Evolutionary conservation across 2,888 invertebrate genomes (phyloP), one percentile per base, ranked within the genome.

Genomic region (Parnassius smintheus): DNA sequence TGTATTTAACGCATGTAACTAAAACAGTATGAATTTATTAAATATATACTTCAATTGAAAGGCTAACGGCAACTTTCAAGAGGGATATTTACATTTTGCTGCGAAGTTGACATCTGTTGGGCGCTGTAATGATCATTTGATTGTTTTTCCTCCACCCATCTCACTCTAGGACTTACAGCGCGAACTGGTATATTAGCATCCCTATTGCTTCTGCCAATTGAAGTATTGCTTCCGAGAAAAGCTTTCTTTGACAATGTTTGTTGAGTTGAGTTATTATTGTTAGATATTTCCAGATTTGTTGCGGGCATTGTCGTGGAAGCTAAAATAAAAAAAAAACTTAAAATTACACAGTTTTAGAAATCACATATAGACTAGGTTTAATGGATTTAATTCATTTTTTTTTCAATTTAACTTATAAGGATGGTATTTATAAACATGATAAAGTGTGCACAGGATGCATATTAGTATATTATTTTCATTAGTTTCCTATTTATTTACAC

Each of bases 281-380:
- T 78, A 69, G 82, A 89, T 70, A 91, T 89, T 77, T 94, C 93
- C 76, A 92, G 88, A 70, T 94, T 93, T 80, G 92, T 92, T 82
- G 93, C 93, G 79, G 94, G 92, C 80, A 95, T 94, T 74, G 95
- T 94, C 85, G 95, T 94, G 73, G 95, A 95, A 78, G 95, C 95
- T 95, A 92, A 52, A 93, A 93, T 71, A 63, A 25, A 71, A 68
- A 63, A 64, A n/a, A 25, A 35, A 4, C 35, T 35, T 35, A 4
- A 2, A 25, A 35, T 1, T 35, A 35, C 7, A 35, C 35, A 25
- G 25, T 25, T 25, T 4, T 25, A 25, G 4, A 25, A 25, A 25
- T 4, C 25, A 25, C 25, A 25, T 25, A 25, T 18, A 25, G 7
- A 25, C 3, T 25, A 25, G 25, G 2, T 25, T 7, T 25, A 25